Conservation (phyloP, 1,140 invertebrate genomes). For the Cecropterus lyciades region DNA sequence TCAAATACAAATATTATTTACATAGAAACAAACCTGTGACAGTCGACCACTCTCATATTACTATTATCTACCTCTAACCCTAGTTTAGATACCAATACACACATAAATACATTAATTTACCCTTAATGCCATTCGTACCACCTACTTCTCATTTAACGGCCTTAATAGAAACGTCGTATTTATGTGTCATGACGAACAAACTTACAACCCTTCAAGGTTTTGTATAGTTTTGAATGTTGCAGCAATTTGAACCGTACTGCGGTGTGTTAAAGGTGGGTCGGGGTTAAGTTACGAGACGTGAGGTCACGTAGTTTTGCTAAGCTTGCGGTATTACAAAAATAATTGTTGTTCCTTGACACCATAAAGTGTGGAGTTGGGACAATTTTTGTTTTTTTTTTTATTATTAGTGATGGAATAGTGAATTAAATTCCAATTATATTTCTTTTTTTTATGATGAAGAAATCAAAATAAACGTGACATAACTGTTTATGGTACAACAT, state of each 20-base stretch:
- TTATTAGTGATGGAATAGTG: too few relatives aligned
- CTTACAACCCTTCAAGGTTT: conserved; percentile 42
- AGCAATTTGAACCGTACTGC: conserved; percentile 22
- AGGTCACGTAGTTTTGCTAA: conserved; percentile 41
- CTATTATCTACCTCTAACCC: not conserved
- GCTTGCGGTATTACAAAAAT: conserved; percentile 42
- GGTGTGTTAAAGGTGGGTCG: conserved; percentile 2
- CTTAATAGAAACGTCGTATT: conserved; percentile 45
- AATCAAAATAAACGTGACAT: too few relatives aligned
- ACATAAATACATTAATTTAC: conserved; percentile 37
- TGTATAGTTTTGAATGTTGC: conserved; percentile 7
- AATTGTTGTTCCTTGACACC: conserved; percentile 36
- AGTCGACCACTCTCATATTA: not conserved
- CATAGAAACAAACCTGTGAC: not conserved
- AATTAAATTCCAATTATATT: too few relatives aligned
- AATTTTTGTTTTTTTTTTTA: not conserved
- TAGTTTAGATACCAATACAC: not conserved
- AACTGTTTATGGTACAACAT: too few relatives aligned
- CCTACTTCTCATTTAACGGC: conserved; percentile 46
- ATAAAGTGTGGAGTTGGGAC: conserved; percentile 28
- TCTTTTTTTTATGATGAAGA: too few relatives aligned
- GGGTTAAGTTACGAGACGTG: conserved; percentile 12
- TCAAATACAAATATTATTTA: not conserved
- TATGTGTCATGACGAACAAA: conserved; percentile 46
- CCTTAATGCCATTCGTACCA: conserved; percentile 32